A percentile compares a stretch with the other conserved stretches of the same genome.
These are phyloP conservation scores for Macroglossus sobrinus DNA, from an alignment of 2,113 vertebrate species.

Conservation along the genomic window DNA sequence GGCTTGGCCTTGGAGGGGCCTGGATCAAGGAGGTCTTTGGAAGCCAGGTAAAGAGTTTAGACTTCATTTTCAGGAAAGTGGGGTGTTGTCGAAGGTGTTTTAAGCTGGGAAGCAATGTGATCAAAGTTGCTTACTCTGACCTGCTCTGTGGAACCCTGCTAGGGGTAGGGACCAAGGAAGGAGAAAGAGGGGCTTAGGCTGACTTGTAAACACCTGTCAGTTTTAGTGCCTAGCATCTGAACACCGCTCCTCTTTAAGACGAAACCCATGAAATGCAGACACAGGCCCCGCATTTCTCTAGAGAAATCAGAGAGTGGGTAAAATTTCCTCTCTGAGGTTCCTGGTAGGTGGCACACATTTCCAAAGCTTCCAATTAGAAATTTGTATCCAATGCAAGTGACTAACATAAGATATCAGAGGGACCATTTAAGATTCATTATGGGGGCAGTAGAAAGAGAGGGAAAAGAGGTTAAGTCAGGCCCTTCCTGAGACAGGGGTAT, in stretches of 20 bases:
- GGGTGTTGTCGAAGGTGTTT: neutral
- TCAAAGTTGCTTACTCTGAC: neutral
- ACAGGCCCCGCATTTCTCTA: neutral
- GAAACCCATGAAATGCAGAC: neutral
- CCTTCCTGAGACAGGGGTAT: neutral
- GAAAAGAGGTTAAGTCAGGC: neutral
- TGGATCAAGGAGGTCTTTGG: neutral
- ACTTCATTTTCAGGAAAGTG: neutral
- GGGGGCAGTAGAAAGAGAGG: neutral
- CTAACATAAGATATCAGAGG: neutral
- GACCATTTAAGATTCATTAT: neutral
- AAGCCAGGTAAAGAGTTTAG: neutral
- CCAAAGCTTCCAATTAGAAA: neutral
- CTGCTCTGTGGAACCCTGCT: neutral
- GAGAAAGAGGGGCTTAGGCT: neutral
- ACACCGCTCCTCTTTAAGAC: neutral
- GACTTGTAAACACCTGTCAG: neutral
- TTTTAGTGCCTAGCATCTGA: neutral
- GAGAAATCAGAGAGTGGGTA: neutral
- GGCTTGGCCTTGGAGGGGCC: neutral
- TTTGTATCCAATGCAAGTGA: slow-evolving; percentile 10
- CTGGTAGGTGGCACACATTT: neutral
- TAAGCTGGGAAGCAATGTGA: neutral
- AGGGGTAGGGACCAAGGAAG: neutral
- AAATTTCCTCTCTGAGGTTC: neutral